phyloP scores from a whole-genome alignment of 2,797 vertebrate genomes.

The Darevskia mixta region DNA sequence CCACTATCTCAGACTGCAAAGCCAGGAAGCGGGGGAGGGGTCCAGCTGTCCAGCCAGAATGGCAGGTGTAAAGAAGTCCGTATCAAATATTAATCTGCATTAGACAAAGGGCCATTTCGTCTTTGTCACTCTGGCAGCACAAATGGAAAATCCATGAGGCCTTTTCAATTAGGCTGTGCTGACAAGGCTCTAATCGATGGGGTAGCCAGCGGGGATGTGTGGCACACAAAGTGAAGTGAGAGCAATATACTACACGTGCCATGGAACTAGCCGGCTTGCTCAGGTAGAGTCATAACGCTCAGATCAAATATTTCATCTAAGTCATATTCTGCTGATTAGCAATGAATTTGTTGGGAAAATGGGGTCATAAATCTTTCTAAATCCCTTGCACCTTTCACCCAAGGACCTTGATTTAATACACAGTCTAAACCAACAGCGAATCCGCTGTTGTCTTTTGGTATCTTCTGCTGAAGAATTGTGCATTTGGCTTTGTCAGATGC shows the following conservation, averaged over 20 bases:
- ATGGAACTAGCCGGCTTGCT: fast-evolving
- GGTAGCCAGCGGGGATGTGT: slow-evolving; percentile 27
- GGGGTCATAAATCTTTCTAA: fast-evolving
- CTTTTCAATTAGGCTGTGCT: slow-evolving; percentile 15
- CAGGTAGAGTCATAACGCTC: fast-evolving
- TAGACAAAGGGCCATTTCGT: neutral
- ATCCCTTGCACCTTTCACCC: fast-evolving
- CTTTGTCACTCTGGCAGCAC: neutral
- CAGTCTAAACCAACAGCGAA: neutral
- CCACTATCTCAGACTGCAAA: slow-evolving; percentile 16
- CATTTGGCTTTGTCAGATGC: neutral
- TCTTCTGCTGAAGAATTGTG: neutral
- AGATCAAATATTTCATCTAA: fast-evolving
- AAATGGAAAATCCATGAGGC: slow-evolving; percentile 38
- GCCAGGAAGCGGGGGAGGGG: neutral
- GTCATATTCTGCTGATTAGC: fast-evolving
- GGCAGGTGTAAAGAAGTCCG: slow-evolving; percentile 43
- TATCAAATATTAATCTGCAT: slow-evolving; percentile 29
- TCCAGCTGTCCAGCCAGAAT: slow-evolving; percentile 10
- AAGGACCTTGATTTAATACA: neutral
- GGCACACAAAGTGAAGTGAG: neutral
- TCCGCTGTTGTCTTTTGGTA: neutral
- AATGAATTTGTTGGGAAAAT: neutral
- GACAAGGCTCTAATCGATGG: slow-evolving; percentile 59
- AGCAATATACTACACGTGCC: fast-evolving